Base-by-base conservation (phyloP, 2,888 invertebrate genomes). In the Nephrotoma appendiculata region DNA sequence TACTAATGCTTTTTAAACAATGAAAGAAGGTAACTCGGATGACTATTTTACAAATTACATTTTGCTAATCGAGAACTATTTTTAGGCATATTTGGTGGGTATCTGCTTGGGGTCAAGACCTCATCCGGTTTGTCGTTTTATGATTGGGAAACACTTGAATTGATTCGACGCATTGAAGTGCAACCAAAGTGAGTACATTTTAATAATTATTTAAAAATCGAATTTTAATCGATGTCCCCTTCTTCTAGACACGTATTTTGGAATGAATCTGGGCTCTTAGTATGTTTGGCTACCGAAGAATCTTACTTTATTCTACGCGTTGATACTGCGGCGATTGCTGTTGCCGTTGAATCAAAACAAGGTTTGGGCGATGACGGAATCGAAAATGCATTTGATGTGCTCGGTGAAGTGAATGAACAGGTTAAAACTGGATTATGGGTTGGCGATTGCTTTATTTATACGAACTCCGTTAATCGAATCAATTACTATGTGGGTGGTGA, bases 401-500 rank as follows among this genome's bases (percentile, higher is more conserved):
- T 96, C 1, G 95, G 96, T 15, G 98, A 98, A 92, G 95, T 98
- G 87, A 96, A 95, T 88, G 99, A 99, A 92, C 94, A 95, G 31
- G 98, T 99, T 0, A 96, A 97, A 91, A 99, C 99, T 0, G 99
- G 98, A 5, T 91, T 98, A 12, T 99, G 99, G 99, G 97, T 99
- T 11, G 99, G 99, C 5, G 99, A 99, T 91, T 99, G 99, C 91
- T 99, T 99, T 92, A 99, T 99, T 89, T 99, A 99, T 92, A 99
- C 99, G 0, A 99, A 99, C 92, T 95, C 97, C 44, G 96, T 98
- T 1, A 99, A 99, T 92, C 94, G 99, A 87, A 96, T 99, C 88
- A 99, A 99, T 92, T 99, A 99, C 91, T 99, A 98, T 90, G 99
- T 99, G 19, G 99, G 99, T 43, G 99, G 99, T 19, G 99, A 99